phyloP scores from a whole-genome alignment of 2,888 invertebrate genomes.

The Apodemia mormo region DNA sequence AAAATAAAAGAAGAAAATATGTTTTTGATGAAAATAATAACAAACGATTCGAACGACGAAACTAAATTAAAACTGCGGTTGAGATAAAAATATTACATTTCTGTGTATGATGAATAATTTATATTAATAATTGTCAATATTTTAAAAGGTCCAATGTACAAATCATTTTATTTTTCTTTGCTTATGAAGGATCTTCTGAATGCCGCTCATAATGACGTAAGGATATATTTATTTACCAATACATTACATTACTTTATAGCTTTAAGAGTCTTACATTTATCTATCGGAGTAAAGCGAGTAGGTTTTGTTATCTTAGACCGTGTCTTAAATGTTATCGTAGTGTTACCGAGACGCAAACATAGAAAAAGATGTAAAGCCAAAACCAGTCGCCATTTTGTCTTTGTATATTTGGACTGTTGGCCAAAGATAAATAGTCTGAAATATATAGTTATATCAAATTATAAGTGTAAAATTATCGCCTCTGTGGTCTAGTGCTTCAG shows the following conservation, averaged over 20 bases:
- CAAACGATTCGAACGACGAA: too few relatives aligned
- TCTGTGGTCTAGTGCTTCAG: too few relatives aligned
- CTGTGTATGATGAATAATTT: slow-evolving; percentile 16
- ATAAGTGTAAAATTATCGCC: too few relatives aligned
- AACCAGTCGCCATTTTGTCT: too few relatives aligned
- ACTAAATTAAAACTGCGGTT: too few relatives aligned
- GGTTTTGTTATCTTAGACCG: background rate
- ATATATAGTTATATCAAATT: too few relatives aligned
- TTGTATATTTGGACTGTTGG: too few relatives aligned
- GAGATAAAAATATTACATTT: background rate
- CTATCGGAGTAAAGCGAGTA: slow-evolving; percentile 30
- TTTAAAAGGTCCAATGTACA: slow-evolving; percentile 72
- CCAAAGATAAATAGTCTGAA: too few relatives aligned
- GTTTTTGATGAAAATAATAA: too few relatives aligned
- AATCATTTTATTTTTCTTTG: slow-evolving; percentile 47
- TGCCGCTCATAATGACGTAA: slow-evolving; percentile 67
- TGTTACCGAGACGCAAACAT: background rate
- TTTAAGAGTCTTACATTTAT: slow-evolving; percentile 24
- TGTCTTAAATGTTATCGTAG: too few relatives aligned
- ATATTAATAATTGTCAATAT: slow-evolving; percentile 24
- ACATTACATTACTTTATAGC: slow-evolving; percentile 26
- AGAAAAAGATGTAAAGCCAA: background rate
- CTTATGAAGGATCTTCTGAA: slow-evolving; percentile 70
- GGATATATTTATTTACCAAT: slow-evolving; percentile 44
- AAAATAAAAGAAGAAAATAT: too few relatives aligned